Base-by-base conservation (phyloP, 1,140 invertebrate genomes). In the Bombus consobrinus region DNA sequence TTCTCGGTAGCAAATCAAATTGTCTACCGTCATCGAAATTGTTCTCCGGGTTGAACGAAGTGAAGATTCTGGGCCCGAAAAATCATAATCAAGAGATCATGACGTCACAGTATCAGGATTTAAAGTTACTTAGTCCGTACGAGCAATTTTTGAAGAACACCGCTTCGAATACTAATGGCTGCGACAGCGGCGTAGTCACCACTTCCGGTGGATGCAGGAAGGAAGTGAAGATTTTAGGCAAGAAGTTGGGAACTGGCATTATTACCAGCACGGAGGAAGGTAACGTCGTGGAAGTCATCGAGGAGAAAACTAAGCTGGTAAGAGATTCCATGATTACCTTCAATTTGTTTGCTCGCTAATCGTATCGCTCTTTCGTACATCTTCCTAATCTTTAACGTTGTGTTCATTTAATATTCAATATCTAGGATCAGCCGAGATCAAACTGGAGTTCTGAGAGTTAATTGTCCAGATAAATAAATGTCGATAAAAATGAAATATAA, bases 21-120 rank as follows among this genome's bases (percentile, higher is more conserved):
- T 71, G 53, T 13, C 41, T 78, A 1, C 66, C 79, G 64, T 39
- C 85, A 0, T 68, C 86, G 59, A 90, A 87, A 39, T 47, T 88
- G 32, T 87, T 83, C 39, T 69, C 90, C 10, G 88, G 86, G 18
- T 73, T 92, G 53, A 75, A 86, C 15, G 91, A 93, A 12, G 87
- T 93, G 41, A 94, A 92, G 78, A 89, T 92, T 22, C 80, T 93
- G 4, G 93, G 92, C 3, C 88, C 92, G 32, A 93, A 93, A 34
- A 91, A 91, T 73, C 85, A 90, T 47, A 59, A 34, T 59, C 73
- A 90, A 13, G 86, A 93, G 74, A 77, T 81, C 15, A 79, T 89
- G 64, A 66, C 84, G 0, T 75, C 91, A 13, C 93, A 93, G 5
- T 92, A 89, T 69, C 91, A 93, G 41, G 93, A 94, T 37, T 77